phyloP scores from a whole-genome alignment of 2,888 invertebrate species.

The Cotesia congregata region DNA sequence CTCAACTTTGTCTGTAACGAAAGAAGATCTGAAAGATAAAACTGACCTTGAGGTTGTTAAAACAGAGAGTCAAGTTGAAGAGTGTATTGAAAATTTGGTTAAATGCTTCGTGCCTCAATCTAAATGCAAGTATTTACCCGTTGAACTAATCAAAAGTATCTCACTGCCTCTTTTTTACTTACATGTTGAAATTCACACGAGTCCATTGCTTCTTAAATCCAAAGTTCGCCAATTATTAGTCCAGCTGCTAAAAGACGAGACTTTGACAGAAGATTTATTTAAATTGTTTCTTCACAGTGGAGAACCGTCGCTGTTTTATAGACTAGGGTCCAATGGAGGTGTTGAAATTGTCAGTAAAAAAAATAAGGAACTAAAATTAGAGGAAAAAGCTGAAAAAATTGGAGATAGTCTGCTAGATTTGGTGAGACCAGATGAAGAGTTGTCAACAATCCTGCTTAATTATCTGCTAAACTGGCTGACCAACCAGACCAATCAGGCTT shows the following conservation, averaged over 20 bases:
- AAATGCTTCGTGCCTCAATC: constrained; percentile 63
- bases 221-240: constrained; percentile 57
- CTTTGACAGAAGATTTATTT: constrained; percentile 52
- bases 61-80: constrained; percentile 61
- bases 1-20: constrained; percentile 55
- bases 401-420: constrained; percentile 65
- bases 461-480: constrained; percentile 65
- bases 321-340: constrained; percentile 59
- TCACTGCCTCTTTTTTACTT: constrained; percentile 62
- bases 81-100: constrained; percentile 63
- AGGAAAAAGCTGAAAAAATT: constrained; percentile 58
- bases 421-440: constrained; percentile 55
- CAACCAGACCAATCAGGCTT: constrained; percentile 34
- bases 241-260: constrained; percentile 52
- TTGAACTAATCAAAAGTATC: constrained; percentile 54
- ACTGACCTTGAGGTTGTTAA: constrained; percentile 21
- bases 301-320: constrained; percentile 58
- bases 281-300: constrained; percentile 53
- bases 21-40: not conserved
- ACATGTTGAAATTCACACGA: constrained; percentile 54
- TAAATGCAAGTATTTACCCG: constrained; percentile 63
- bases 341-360: constrained; percentile 55
- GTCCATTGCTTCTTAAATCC: constrained; percentile 54
- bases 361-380: constrained; percentile 27
- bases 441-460: constrained; percentile 66